Conservation (phyloP, 2,888 invertebrate species). For the Resseliella maxima region DNA sequence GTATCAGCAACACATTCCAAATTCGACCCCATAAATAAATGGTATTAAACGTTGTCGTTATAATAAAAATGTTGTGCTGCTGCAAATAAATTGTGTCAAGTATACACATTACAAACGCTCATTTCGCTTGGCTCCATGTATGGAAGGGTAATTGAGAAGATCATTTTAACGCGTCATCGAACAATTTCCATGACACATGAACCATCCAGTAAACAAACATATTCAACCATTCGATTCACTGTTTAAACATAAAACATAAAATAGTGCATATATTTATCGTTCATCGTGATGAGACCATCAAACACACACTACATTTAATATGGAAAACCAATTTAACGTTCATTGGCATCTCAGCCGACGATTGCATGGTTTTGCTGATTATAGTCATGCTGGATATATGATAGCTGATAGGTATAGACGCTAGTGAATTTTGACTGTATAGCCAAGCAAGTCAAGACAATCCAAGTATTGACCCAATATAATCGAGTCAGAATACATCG, state of each 20-base stretch:
- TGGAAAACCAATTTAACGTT: constrained; percentile 3
- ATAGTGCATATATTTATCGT: neutral
- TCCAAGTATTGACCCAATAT: too few relatives aligned
- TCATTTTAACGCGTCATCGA: constrained; percentile 55
- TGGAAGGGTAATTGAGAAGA: constrained; percentile 39
- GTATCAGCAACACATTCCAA: constrained; percentile 26
- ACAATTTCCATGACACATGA: constrained; percentile 52
- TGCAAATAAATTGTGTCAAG: constrained; percentile 13
- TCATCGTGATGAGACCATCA: neutral
- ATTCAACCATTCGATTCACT: constrained; percentile 20
- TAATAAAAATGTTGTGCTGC: constrained; percentile 44
- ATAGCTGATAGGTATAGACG: neutral
- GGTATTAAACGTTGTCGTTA: constrained; percentile 39
- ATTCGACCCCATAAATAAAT: constrained; percentile 38
- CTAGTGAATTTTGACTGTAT: neutral
- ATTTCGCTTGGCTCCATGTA: neutral
- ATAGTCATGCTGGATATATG: neutral
- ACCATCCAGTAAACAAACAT: constrained; percentile 21
- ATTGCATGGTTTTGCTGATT: neutral
- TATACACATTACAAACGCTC: neutral
- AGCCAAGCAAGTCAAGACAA: too few relatives aligned
- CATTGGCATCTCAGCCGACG: constrained; percentile 3
- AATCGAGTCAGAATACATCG: too few relatives aligned
- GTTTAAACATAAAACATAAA: constrained; percentile 51
- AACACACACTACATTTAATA: constrained; percentile 30